phyloP scores from a whole-genome alignment of 2,888 invertebrate genomes.

The Chloroclystis v-ata region DNA sequence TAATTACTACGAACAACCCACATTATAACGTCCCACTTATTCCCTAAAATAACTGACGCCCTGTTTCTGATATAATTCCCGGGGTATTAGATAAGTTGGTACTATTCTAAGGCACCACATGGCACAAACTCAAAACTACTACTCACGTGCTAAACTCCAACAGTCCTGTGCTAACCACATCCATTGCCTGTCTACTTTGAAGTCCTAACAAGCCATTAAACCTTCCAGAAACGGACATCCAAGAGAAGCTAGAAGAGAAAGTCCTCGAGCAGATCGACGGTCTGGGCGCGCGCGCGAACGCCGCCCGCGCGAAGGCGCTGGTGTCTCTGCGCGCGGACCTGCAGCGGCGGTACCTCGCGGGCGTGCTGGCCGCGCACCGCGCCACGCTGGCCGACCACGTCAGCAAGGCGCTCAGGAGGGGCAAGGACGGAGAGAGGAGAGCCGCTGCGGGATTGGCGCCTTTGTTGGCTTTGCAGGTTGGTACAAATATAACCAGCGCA shows the following conservation, averaged over 20 bases:
- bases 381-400: constrained; percentile 89
- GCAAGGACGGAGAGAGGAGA: constrained; percentile 88
- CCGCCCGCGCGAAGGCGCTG: constrained; percentile 86
- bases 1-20: too few species aligned
- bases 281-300: constrained; percentile 91
- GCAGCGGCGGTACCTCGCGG: constrained; percentile 86
- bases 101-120: too few species aligned
- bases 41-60: too few species aligned
- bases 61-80: too few species aligned
- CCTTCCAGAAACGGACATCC: constrained; percentile 71
- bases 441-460: constrained; percentile 90
- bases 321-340: constrained; percentile 85
- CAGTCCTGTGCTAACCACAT: too few species aligned
- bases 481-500: not conserved
- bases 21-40: too few species aligned
- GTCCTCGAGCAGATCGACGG: constrained; percentile 92
- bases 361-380: constrained; percentile 85
- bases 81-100: too few species aligned
- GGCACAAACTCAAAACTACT: too few species aligned
- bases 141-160: too few species aligned
- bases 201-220: too few species aligned
- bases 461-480: constrained; percentile 88
- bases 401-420: constrained; percentile 88
- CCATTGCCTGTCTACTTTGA: too few species aligned
- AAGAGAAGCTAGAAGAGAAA: constrained; percentile 89